Base-by-base conservation (phyloP, 2,797 vertebrate species). In the Typhlichthys eigenmanni region DNA sequence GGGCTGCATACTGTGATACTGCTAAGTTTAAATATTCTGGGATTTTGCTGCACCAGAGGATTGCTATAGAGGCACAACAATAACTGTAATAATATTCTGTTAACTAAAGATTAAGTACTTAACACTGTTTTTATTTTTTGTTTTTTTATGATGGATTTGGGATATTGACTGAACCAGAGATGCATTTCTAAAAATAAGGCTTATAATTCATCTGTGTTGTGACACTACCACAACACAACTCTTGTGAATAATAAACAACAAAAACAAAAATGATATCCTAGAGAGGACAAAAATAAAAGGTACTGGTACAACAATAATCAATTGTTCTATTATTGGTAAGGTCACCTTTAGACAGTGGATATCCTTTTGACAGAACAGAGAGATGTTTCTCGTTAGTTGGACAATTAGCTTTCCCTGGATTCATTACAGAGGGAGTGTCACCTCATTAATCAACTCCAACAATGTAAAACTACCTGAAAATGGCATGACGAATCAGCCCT, bases 351-450 rank as follows among this genome's bases (percentile, higher is more conserved):
- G 69, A 85, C 80, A 87, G 58, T 72, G 68, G 78, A 84, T 80
- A 84, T 85, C 82, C 85, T 83, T 81, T 79, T 85, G 77, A 89
- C 79, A 86, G 85, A 87, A 84, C 84, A 29, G 66, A 82, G 80
- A 86, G 81, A 86, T 85, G 83, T 87, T 89, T 88, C 86, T 86
- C 86, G 88, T 90, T 91, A 91, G 87, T 76, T 80, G 79, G 76
- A 88, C 84, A 90, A 88, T 90, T 88, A 89, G 78, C 82, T 82
- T 74, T 74, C 79, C 81, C 74, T 85, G 79, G 85, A 83, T 91
- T 87, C 88, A 87, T 88, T 88, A 88, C 75, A 32, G 71, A 54
- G 71, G 32, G 66, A 58, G 75, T 82, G 84, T 85, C 84, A 78
- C 76, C 74, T 86, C 85, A 89, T 91, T 90, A 87, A 90, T 91